These are phyloP conservation scores for Minunthozetes semirufus DNA, from an alignment of 2,888 invertebrate species.

Conservation along the genomic window DNA sequence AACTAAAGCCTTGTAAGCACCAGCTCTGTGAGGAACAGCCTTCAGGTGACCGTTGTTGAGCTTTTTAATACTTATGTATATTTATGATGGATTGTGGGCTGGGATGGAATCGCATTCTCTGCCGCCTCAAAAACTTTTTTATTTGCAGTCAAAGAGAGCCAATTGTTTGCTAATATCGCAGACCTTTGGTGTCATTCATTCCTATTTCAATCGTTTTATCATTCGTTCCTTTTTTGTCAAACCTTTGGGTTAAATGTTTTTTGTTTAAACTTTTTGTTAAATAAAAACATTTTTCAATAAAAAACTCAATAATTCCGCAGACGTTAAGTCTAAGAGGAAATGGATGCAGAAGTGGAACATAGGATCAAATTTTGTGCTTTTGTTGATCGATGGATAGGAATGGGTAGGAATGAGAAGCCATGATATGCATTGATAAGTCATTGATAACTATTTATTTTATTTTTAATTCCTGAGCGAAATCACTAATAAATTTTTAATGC, in stretches of 20 bases:
- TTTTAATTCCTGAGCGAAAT: background rate
- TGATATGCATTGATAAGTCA: no score
- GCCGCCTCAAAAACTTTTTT: background rate
- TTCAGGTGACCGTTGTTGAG: slow-evolving; percentile 21
- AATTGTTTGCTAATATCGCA: slow-evolving; percentile 1
- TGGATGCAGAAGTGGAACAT: background rate
- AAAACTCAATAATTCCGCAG: no score
- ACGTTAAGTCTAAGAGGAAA: background rate
- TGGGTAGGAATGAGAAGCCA: background rate
- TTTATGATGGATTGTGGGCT: slow-evolving; percentile 30
- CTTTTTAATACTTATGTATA: slow-evolving; percentile 21
- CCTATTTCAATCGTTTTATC: slow-evolving; percentile 20
- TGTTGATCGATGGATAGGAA: background rate
- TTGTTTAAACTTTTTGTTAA: background rate
- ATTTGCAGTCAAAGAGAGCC: background rate
- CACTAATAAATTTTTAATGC: background rate
- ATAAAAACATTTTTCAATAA: no score
- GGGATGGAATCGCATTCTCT: background rate
- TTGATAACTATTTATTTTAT: background rate
- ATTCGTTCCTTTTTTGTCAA: background rate
- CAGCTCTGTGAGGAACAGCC: background rate
- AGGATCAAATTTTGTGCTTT: background rate
- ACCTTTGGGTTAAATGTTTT: background rate
- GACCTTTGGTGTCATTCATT: slow-evolving; percentile 25
- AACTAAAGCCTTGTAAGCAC: background rate